Evolutionary conservation across 2,113 vertebrate genomes (phyloP).

Genomic region (Plestiodon gilberti): DNA sequence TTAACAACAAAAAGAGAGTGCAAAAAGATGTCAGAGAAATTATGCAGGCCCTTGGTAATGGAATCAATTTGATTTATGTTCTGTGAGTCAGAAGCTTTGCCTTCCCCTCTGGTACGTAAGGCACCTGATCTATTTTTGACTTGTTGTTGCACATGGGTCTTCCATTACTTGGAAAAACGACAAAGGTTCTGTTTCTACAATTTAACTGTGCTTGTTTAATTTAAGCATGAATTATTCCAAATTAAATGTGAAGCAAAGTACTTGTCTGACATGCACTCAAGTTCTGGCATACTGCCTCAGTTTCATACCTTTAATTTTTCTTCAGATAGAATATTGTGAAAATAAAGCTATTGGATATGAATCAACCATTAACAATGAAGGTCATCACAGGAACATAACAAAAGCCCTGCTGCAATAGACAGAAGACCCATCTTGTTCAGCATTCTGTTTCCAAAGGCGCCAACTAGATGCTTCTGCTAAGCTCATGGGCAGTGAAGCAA

Average conservation of each 20-base stretch:
- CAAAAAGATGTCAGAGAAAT: constrained; percentile 5
- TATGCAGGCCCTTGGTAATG: constrained; percentile 6
- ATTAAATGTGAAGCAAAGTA: not conserved
- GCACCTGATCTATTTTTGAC: constrained; percentile 47
- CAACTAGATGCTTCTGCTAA: not conserved
- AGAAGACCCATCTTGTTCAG: not conserved
- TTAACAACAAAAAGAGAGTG: not conserved
- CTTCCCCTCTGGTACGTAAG: not conserved
- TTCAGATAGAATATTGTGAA: not conserved
- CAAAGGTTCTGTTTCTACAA: not conserved
- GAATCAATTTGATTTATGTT: not conserved
- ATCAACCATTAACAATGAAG: not conserved
- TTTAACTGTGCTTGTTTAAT: not conserved
- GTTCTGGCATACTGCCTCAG: not conserved
- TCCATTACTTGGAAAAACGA: constrained; percentile 36
- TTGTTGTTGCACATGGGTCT: constrained; percentile 37
- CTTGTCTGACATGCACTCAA: not conserved
- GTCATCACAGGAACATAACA: not conserved
- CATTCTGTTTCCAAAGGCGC: not conserved
- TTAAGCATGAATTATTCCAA: not conserved
- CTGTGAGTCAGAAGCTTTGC: not conserved
- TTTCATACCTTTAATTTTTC: not conserved
- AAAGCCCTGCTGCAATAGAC: not conserved
- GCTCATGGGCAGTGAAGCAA: not conserved
- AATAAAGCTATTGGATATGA: not conserved